Percentiles rank a stretch among this genome's conserved stretches.
These are phyloP conservation scores for Pyxicephalus adspersus DNA, from an alignment of 2,113 vertebrate genomes.

Conservation along the genomic window DNA sequence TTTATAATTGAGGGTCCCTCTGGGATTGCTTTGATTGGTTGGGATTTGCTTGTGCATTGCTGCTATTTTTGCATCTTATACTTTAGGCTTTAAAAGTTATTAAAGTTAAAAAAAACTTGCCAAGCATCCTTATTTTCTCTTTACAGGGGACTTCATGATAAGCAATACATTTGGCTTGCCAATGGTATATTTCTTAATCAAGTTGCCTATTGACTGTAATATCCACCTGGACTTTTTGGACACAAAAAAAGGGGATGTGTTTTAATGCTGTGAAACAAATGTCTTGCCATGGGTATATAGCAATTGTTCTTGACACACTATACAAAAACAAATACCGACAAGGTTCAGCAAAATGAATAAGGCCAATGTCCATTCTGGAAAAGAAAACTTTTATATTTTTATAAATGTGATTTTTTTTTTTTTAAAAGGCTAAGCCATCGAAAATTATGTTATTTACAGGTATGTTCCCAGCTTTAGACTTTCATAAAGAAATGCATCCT, in stretches of 20 bases:
- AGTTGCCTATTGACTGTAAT: conserved; percentile 53
- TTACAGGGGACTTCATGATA: conserved; percentile 58
- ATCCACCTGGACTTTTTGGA: conserved; percentile 55
- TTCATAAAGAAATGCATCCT: too few species aligned
- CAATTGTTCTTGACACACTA: conserved; percentile 19
- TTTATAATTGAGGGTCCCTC: conserved; percentile 68
- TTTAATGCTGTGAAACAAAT: conserved; percentile 24
- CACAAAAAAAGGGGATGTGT: conserved; percentile 27
- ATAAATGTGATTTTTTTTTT: too few species aligned
- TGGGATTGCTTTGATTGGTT: conserved; percentile 66
- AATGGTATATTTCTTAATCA: conserved; percentile 31
- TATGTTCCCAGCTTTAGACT: too few species aligned
- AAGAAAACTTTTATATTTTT: not conserved
- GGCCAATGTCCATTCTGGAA: not conserved
- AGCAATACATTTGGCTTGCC: conserved; percentile 60
- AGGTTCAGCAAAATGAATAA: not conserved
- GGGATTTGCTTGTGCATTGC: conserved; percentile 67
- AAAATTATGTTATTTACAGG: too few species aligned
- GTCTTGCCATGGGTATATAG: not conserved
- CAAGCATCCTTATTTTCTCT: conserved; percentile 61
- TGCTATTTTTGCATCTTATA: conserved; percentile 67
- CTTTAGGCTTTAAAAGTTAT: conserved; percentile 67
- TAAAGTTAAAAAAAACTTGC: conserved; percentile 64
- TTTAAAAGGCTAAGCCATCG: too few species aligned
- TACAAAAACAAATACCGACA: not conserved